phyloP scores from a whole-genome alignment of 2,113 vertebrate species.

The Ariopsis seemanni region DNA sequence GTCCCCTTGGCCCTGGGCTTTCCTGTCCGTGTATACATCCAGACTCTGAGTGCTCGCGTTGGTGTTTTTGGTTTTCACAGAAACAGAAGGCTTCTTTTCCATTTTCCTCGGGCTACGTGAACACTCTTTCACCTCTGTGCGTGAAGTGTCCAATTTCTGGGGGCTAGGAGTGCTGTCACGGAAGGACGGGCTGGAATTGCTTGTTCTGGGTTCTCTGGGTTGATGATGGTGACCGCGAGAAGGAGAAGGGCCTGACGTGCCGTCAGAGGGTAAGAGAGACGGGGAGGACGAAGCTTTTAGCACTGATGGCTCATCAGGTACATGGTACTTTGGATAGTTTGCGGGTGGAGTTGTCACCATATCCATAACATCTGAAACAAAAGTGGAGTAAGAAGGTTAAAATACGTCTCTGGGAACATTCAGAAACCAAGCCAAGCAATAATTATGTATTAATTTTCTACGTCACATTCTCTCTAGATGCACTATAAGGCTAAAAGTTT shows the following conservation, averaged over 20 bases:
- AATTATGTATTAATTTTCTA: background rate
- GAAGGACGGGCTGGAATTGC: constrained; percentile 43
- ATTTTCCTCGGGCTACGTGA: constrained; percentile 67
- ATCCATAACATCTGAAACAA: constrained; percentile 81
- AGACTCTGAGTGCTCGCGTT: constrained; percentile 60
- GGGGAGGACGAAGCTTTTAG: constrained; percentile 75
- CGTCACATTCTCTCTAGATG: background rate
- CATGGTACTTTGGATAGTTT: constrained; percentile 73
- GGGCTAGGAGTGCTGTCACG: constrained; percentile 73
- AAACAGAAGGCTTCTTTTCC: constrained; percentile 53
- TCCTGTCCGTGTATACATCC: constrained; percentile 58
- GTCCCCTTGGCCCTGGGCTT: constrained; percentile 42
- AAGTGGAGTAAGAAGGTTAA: constrained; percentile 40
- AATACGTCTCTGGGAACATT: background rate
- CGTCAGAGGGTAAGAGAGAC: constrained; percentile 74
- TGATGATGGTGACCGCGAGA: constrained; percentile 1
- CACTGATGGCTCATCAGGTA: constrained; percentile 79
- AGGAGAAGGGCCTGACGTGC: constrained; percentile 45
- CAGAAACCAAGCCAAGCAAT: background rate
- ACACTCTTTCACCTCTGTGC: constrained; percentile 55
- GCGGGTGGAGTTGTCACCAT: constrained; percentile 76
- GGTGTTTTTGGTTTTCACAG: constrained; percentile 48
- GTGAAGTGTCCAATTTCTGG: constrained; percentile 55
- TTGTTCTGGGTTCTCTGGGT: constrained; percentile 24
- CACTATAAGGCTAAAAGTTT: background rate